Conservation (phyloP, 2,113 vertebrate genomes). For the Danio rerio region GRCz12tu NC_133178.1:48742001-48742500, state of each 20-base stretch:
- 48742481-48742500: neutral
- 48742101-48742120: neutral
- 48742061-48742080: conserved; percentile 8
- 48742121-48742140: conserved; percentile 26
- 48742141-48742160: neutral
- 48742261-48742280: neutral
- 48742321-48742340: neutral
- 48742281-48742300: neutral
- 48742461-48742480: neutral
- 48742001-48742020: neutral
- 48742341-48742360: neutral
- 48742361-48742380: neutral
- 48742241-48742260: neutral
- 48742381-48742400: neutral
- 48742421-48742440: neutral
- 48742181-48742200: neutral
- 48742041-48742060: neutral
- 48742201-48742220: too few relatives aligned
- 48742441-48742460: neutral
- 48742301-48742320: neutral
- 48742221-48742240: neutral
- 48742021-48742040: neutral
- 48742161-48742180: neutral
- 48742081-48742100: conserved; percentile 39
- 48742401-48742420: neutral